Base-by-base conservation (phyloP, 2,888 invertebrate genomes). In the Adelphocoris suturalis region DNA sequence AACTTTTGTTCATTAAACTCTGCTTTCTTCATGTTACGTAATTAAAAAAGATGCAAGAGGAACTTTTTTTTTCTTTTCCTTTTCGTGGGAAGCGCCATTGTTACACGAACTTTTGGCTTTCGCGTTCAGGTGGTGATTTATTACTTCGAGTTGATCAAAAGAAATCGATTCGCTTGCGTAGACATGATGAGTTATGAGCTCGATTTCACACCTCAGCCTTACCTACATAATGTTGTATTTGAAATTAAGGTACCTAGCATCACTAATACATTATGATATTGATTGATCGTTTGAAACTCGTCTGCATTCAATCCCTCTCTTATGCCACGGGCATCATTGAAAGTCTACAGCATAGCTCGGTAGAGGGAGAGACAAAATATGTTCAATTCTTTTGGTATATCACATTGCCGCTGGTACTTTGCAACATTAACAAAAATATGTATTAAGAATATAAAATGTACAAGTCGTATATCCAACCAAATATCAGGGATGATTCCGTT, bases 161-260 rank as follows among this genome's bases (percentile, higher is more conserved):
- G 68, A 68, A 68, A 68, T 68, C 68, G 68, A 68, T 68, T 68
- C 23, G 68, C 68, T 68, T 68, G 23, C 68, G 68, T 68, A 68
- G 68, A 68, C 68, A 23, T 68, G 23, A 68, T 68, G 68, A 68
- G 68, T 68, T 68, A 68, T 68, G 68, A 68, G 12, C 23, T 23
- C 9, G 27, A 68, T n/a, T 19, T 61, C 61, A 16, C 61, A 19
- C 0, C 61, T 12, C 19, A 0, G 68, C n/a, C n/a, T n/a, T n/a
- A 37, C 37, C 23, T 23, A 68, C 23, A 23, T 23, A 19, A 19
- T 23, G 19, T 68, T 68, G 19, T 68, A 23, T 68, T 68, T 68
- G 23, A 57, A 16, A 14, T 57, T 14, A 11, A 13, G 11, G 11
- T 11, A 13, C 52, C 52, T 14, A 7, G 1, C 12, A 37, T 16